phyloP scores from a whole-genome alignment of 2,888 invertebrate genomes.

The Eupithecia exiguata region DNA sequence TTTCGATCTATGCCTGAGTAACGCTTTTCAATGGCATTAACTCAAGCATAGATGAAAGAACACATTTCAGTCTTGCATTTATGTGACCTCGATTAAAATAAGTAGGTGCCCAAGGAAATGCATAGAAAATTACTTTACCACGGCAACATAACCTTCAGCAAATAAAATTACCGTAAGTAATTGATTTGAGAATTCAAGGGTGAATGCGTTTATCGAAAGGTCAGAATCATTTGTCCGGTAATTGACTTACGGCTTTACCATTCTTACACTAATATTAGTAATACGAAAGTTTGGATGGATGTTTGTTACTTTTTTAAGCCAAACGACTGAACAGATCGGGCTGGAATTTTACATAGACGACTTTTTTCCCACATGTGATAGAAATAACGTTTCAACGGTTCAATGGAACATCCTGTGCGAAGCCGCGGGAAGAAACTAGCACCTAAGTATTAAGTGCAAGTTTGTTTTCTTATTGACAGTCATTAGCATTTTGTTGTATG shows the following conservation, averaged over 20 bases:
- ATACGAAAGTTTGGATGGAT: too few species aligned
- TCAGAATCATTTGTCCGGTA: neutral
- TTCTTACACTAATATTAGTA: neutral
- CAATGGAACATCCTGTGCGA: neutral
- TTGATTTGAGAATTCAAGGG: conserved; percentile 5
- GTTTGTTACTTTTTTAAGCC: too few species aligned
- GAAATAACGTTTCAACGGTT: neutral
- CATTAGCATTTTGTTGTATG: neutral
- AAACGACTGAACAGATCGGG: too few species aligned
- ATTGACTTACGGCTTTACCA: neutral
- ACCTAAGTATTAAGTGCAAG: neutral
- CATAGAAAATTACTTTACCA: neutral
- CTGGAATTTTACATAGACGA: too few species aligned
- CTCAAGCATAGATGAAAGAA: neutral
- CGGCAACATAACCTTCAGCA: neutral
- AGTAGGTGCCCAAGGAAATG: neutral
- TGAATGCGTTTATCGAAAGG: conserved; percentile 8
- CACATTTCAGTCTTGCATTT: neutral
- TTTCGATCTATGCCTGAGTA: too few species aligned
- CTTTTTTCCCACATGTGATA: too few species aligned
- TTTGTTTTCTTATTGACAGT: neutral
- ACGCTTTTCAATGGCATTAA: neutral
- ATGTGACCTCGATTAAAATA: neutral
- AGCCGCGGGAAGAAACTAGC: neutral
- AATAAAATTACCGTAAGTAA: conserved; percentile 13